A percentile compares a stretch with the other conserved stretches of the same genome.
Conservation (phyloP, 2,797 vertebrate species). For the Pagetopsis macropterus region DNA sequence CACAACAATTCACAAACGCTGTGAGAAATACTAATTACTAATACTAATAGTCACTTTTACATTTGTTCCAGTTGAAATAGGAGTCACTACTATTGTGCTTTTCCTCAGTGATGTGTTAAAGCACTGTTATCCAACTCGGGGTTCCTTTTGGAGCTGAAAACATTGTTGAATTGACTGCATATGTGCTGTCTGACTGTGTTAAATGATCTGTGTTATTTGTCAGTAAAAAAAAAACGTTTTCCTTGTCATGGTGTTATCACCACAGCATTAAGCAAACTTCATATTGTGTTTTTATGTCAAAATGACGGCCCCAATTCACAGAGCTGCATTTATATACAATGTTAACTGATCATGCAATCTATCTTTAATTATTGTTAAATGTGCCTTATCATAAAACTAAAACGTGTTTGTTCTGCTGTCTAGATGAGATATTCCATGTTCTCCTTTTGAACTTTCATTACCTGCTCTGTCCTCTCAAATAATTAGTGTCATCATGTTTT, state of each 20-base stretch:
- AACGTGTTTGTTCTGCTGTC: constrained; percentile 9
- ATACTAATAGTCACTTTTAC: constrained; percentile 37
- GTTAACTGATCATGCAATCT: constrained; percentile 1
- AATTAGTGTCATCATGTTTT: constrained; percentile 30
- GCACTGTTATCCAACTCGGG: constrained; percentile 13
- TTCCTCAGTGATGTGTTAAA: constrained; percentile 45
- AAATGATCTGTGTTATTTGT: constrained; percentile 22
- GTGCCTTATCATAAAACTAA: constrained; percentile 3
- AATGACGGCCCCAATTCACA: neutral
- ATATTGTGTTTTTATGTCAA: neutral
- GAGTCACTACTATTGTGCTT: constrained; percentile 44
- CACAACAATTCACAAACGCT: constrained; percentile 60
- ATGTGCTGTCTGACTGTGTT: constrained; percentile 9
- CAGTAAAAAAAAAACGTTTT: neutral
- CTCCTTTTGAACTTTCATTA: constrained; percentile 14
- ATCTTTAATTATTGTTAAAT: neutral
- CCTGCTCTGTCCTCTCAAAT: constrained; percentile 9
- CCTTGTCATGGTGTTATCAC: neutral
- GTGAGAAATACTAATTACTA: constrained; percentile 70
- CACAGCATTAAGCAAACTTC: neutral
- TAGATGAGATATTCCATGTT: constrained; percentile 18
- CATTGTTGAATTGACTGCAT: constrained; percentile 22
- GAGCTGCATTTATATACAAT: constrained; percentile 10
- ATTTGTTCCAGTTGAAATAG: constrained; percentile 69
- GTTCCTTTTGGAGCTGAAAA: constrained; percentile 25